These are phyloP conservation scores for Varanus salvator DNA, from an alignment of 2,113 vertebrate species.

Conservation along the genomic window DNA sequence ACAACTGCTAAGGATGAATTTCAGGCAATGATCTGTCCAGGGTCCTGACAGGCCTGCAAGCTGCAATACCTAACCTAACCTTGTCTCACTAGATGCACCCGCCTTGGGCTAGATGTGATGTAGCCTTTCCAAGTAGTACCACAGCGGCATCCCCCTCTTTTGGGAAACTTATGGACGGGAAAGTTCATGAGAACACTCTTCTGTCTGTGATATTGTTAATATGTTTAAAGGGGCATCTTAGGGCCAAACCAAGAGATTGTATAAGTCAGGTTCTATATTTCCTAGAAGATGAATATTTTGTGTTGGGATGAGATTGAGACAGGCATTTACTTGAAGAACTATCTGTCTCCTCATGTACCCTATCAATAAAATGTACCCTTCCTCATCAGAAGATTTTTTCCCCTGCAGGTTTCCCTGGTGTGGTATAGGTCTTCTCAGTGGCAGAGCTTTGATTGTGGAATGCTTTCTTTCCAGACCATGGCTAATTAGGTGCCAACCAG, in stretches of 20 bases:
- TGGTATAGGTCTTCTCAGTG: neutral
- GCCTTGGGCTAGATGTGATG: too few relatives aligned
- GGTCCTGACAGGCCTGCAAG: too few relatives aligned
- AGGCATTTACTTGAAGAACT: neutral
- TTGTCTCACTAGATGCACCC: too few relatives aligned
- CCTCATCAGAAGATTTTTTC: neutral
- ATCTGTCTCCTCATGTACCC: neutral
- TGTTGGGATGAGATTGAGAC: neutral
- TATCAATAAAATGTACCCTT: neutral
- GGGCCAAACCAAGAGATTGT: neutral
- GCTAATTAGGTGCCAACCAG: neutral
- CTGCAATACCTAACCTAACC: too few relatives aligned
- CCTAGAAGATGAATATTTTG: neutral
- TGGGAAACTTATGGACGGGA: too few relatives aligned
- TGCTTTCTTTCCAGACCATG: too few relatives aligned
- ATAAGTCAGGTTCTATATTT: neutral
- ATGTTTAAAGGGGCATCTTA: neutral
- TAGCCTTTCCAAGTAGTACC: too few relatives aligned
- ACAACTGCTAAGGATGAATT: too few relatives aligned
- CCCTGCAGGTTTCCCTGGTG: neutral
- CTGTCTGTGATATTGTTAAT: neutral
- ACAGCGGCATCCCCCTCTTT: too few relatives aligned
- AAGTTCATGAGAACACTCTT: neutral
- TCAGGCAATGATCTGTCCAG: too few relatives aligned
- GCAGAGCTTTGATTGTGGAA: neutral